Percentiles rank a stretch among this genome's conserved stretches.
These are phyloP conservation scores for Cecidostiba fungosa DNA, from an alignment of 2,888 invertebrate genomes.

Conservation along the genomic window DNA sequence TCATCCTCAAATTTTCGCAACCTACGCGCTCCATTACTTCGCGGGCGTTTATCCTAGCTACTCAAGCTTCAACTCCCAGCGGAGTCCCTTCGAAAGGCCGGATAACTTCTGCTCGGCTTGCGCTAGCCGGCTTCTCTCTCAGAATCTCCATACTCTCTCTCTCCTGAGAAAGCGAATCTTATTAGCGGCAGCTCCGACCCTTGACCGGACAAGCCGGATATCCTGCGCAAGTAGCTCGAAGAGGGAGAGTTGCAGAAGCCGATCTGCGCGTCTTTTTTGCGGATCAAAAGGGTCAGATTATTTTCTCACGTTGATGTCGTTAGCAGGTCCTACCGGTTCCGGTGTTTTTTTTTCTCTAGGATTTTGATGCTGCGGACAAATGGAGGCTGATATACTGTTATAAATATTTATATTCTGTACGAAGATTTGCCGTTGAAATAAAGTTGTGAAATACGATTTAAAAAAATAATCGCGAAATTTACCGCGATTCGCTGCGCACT, in stretches of 20 bases:
- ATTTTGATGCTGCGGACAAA: not conserved
- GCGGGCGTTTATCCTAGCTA: not conserved
- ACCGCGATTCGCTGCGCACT: no score
- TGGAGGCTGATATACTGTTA: no score
- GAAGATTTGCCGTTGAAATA: no score
- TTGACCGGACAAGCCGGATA: slow-evolving; percentile 36
- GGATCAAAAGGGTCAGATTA: not conserved
- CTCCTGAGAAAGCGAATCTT: slow-evolving; percentile 43
- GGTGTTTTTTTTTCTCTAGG: not conserved
- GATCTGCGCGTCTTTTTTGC: not conserved
- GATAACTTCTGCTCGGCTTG: slow-evolving; percentile 53
- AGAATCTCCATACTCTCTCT: not conserved
- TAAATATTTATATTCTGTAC: no score
- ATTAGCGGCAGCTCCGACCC: slow-evolving; percentile 48
- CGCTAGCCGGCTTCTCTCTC: slow-evolving; percentile 1
- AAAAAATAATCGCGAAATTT: no score
- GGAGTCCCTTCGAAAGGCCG: slow-evolving; percentile 17
- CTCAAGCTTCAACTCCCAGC: not conserved
- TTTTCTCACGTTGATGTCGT: slow-evolving; percentile 53
- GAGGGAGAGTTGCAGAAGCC: not conserved
- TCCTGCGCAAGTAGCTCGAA: slow-evolving; percentile 25
- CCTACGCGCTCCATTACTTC: not conserved
- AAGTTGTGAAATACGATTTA: no score
- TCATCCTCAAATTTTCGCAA: not conserved
- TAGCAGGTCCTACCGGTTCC: slow-evolving; percentile 42